Conservation (phyloP, 1,140 invertebrate species). For the Tachypleus tridentatus region DNA sequence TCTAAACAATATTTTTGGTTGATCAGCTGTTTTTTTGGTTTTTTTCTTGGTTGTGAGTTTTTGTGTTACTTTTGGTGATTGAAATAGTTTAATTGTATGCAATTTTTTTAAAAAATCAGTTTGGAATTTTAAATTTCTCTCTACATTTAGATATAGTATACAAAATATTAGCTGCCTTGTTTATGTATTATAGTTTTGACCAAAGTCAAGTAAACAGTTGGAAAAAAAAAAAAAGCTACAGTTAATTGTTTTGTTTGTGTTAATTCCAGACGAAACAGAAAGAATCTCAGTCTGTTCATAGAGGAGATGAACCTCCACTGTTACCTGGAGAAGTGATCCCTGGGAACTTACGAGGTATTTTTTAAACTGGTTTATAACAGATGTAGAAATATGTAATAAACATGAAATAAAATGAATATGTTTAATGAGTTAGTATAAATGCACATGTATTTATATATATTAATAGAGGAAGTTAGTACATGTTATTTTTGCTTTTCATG, state of each 20-base stretch:
- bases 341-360: conserved; percentile 36
- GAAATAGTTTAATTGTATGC: too few relatives aligned
- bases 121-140: too few relatives aligned
- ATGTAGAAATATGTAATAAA: conserved; percentile 3
- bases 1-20: too few relatives aligned
- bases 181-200: too few relatives aligned
- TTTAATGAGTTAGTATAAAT: background rate
- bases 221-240: too few relatives aligned
- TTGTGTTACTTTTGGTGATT: too few relatives aligned
- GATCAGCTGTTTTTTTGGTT: too few relatives aligned
- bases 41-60: too few relatives aligned
- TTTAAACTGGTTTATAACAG: conserved; percentile 4
- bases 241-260: conserved; percentile 2
- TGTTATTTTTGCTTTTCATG: background rate
- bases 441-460: background rate
- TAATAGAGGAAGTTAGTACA: background rate
- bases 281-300: conserved; percentile 20
- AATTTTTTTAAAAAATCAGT: too few relatives aligned
- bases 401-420: background rate
- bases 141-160: too few relatives aligned
- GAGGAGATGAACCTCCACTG: conserved; percentile 57
- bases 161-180: too few relatives aligned
- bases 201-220: too few relatives aligned
- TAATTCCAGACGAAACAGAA: conserved; percentile 11
- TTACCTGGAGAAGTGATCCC: conserved; percentile 73